These are phyloP conservation scores for Araneus ventricosus DNA, from an alignment of 1,140 invertebrate species.

Conservation along the genomic window DNA sequence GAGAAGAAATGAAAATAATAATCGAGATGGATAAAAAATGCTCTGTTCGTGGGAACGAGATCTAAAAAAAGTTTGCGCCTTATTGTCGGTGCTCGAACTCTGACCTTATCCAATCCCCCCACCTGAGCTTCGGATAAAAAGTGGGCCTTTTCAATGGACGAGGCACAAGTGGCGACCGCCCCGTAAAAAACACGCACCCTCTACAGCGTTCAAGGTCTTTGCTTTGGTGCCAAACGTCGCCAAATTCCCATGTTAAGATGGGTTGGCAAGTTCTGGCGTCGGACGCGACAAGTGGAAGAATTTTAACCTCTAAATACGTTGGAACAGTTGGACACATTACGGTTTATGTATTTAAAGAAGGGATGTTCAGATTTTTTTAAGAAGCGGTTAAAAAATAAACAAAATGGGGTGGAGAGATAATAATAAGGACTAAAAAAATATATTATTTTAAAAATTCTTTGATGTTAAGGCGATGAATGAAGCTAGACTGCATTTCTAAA, in stretches of 20 bases:
- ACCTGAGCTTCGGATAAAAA: constrained; percentile 56
- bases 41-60: constrained; percentile 54
- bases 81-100: constrained; percentile 63
- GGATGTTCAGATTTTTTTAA: no score
- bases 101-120: constrained; percentile 46
- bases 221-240: constrained; percentile 7
- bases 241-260: constrained; percentile 2
- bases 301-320: not conserved
- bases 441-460: no score
- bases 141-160: constrained; percentile 42
- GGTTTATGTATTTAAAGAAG: no score
- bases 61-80: constrained; percentile 61
- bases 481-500: no score
- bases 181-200: constrained; percentile 27
- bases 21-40: constrained; percentile 61
- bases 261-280: not conserved
- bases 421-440: no score
- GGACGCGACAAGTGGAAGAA: not conserved
- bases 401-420: no score
- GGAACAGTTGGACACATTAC: not conserved
- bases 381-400: no score
- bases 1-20: constrained; percentile 65
- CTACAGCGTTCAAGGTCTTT: constrained; percentile 55
- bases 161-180: constrained; percentile 58
- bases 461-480: no score